Evolutionary conservation across 2,797 vertebrate species (phyloP).

Genomic region (Chaetodon trifasciatus): DNA sequence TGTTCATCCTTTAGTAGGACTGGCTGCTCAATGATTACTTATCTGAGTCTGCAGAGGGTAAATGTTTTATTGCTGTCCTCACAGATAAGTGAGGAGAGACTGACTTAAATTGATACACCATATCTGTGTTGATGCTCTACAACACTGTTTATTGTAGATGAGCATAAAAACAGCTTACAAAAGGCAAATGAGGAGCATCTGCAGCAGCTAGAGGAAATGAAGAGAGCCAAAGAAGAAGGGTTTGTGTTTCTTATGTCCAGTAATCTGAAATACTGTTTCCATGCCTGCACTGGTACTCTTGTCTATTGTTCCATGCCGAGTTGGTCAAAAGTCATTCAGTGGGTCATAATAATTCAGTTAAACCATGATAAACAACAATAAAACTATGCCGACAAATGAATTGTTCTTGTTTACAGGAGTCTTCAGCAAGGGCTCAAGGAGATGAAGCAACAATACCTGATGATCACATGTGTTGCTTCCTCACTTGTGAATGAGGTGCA

Average conservation of each 20-base stretch:
- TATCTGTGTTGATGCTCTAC: constrained; percentile 8
- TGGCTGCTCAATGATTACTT: not conserved
- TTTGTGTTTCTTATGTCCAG: constrained; percentile 57
- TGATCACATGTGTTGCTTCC: constrained; percentile 64
- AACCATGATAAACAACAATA: not conserved
- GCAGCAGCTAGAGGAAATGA: constrained; percentile 84
- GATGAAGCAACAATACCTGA: constrained; percentile 93
- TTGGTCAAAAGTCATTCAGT: not conserved
- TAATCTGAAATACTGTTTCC: not conserved
- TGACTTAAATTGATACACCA: constrained; percentile 33
- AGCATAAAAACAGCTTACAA: constrained; percentile 83
- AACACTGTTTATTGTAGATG: constrained; percentile 73
- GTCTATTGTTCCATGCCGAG: not conserved
- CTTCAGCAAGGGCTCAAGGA: constrained; percentile 90
- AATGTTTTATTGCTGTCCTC: not conserved
- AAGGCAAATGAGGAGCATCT: constrained; percentile 84
- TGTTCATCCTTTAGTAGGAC: not conserved
- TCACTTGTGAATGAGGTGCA: not conserved
- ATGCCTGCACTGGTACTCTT: not conserved
- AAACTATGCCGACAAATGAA: not conserved
- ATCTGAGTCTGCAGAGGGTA: not conserved
- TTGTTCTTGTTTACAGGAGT: constrained; percentile 57
- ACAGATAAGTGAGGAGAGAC: constrained; percentile 81
- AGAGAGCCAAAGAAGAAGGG: constrained; percentile 66
- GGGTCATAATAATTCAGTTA: not conserved